Percentiles rank a stretch among this genome's conserved stretches.
Evolutionary conservation across 1,140 invertebrate species (phyloP).

Genomic region (Drosophila melanica): DNA sequence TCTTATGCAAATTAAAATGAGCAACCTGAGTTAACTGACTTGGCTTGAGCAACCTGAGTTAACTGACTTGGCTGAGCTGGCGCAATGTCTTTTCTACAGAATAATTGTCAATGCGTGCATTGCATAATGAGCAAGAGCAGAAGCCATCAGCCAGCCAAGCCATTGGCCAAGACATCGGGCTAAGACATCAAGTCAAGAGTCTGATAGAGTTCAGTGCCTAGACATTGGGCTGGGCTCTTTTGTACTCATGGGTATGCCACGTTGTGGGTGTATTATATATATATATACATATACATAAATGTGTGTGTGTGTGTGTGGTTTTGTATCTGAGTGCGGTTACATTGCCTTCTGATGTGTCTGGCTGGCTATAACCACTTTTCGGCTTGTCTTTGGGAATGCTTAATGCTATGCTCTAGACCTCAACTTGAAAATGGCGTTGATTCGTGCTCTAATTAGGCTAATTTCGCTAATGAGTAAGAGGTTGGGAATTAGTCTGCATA

Average conservation of each 20-base stretch:
- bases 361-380: constrained; percentile 29
- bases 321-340: constrained; percentile 2
- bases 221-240: constrained; percentile 36
- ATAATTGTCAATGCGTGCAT: constrained; percentile 77
- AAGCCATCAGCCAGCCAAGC: constrained; percentile 29
- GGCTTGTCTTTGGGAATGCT: constrained; percentile 34
- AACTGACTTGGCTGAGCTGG: constrained; percentile 24
- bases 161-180: constrained; percentile 9
- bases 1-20: constrained; percentile 80
- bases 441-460: constrained; percentile 3
- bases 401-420: constrained; percentile 21
- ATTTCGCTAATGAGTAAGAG: not conserved
- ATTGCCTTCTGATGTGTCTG: constrained; percentile 30
- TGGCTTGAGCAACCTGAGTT: constrained; percentile 53
- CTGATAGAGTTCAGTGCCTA: constrained; percentile 61
- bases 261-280: not conserved
- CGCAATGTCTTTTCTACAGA: constrained; percentile 74
- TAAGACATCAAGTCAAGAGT: constrained; percentile 18
- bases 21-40: constrained; percentile 41
- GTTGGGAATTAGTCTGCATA: not conserved
- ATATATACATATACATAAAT: not conserved
- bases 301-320: constrained; percentile 3
- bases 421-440: constrained; percentile 5
- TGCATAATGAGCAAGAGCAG: constrained; percentile 64
- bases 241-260: not conserved